phyloP scores from a whole-genome alignment of 2,888 invertebrate genomes.

The Tanytarsus gracilentus region DNA sequence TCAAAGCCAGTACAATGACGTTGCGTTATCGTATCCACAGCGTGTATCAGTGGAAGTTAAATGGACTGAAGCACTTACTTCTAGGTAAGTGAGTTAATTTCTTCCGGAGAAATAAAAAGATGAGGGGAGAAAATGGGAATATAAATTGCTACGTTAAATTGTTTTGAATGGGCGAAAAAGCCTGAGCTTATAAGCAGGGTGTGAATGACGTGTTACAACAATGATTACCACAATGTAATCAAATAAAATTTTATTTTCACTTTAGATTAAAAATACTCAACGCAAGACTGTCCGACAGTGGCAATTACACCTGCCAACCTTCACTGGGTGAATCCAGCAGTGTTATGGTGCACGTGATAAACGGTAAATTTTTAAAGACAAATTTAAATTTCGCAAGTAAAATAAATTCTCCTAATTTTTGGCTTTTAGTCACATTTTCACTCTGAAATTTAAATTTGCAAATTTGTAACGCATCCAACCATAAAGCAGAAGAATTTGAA shows the following conservation, averaged over 20 bases:
- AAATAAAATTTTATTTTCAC: slow-evolving; percentile 12
- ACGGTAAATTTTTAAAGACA: slow-evolving; percentile 52
- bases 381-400: neutral
- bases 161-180: neutral
- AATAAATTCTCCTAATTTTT: neutral
- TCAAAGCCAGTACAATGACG: slow-evolving; percentile 31
- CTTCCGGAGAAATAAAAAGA: neutral
- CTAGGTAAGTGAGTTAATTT: slow-evolving; percentile 39
- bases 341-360: slow-evolving; percentile 81
- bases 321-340: slow-evolving; percentile 75
- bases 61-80: slow-evolving; percentile 71
- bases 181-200: neutral
- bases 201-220: neutral
- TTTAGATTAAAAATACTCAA: slow-evolving; percentile 59
- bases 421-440: neutral
- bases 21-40: slow-evolving; percentile 30
- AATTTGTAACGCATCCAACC: too few species aligned
- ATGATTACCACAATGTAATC: too few species aligned
- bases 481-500: too few species aligned
- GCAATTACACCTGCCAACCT: slow-evolving; percentile 82
- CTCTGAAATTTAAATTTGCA: too few species aligned
- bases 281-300: slow-evolving; percentile 67
- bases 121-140: neutral
- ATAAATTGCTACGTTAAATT: neutral
- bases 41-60: slow-evolving; percentile 52